phyloP scores from a whole-genome alignment of 2,888 invertebrate genomes.

The Hirtodrosophila trivittata region DNA sequence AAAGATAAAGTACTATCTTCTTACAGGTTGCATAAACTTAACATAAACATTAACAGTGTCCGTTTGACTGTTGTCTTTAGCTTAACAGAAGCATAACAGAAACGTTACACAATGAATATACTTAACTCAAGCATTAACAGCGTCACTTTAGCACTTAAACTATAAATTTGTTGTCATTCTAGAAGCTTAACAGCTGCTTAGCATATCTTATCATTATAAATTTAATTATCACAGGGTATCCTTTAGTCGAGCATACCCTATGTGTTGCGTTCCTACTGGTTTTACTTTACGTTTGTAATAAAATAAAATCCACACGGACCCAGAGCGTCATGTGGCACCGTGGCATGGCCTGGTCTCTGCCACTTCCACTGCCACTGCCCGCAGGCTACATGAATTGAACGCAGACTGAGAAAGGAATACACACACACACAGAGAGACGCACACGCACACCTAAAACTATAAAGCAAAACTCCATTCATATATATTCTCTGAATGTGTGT shows the following conservation, averaged over 20 bases:
- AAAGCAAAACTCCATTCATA: conserved; percentile 65
- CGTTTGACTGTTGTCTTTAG: no score
- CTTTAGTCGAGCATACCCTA: neutral
- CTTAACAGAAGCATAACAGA: no score
- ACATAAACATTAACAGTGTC: no score
- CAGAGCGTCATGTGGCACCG: conserved; percentile 44
- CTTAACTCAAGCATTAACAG: no score
- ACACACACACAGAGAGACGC: neutral
- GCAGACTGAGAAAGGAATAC: conserved; percentile 29
- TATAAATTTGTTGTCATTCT: no score
- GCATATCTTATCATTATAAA: no score
- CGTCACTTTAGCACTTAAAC: no score
- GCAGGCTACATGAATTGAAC: conserved; percentile 50
- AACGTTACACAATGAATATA: no score
- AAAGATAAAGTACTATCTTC: no score
- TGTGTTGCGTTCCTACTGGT: conserved; percentile 13
- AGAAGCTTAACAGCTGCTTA: no score
- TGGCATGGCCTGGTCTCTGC: conserved; percentile 22
- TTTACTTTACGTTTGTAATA: conserved; percentile 73
- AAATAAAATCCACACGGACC: conserved; percentile 71
- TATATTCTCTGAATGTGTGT: conserved; percentile 22
- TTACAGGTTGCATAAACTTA: no score
- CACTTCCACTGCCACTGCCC: conserved; percentile 22
- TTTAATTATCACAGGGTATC: conserved; percentile 17
- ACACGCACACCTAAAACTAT: conserved; percentile 55